Conservation (phyloP, 2,113 vertebrate genomes). For the Gulo gulo region DNA sequence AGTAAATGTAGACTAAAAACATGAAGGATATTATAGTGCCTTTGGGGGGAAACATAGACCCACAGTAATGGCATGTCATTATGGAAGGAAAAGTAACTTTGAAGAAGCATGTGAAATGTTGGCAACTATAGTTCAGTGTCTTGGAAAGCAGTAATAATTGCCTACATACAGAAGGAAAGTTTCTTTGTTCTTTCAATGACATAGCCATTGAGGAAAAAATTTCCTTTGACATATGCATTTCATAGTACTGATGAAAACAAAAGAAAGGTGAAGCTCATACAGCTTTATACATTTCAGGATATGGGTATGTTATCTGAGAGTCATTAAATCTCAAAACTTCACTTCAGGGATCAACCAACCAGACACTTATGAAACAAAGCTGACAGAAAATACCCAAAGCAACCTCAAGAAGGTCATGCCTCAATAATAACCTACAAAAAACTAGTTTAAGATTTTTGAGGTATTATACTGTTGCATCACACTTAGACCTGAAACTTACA, state of each 20-base stretch:
- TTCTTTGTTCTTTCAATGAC: not conserved
- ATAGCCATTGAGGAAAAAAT: not conserved
- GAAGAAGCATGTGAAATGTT: not conserved
- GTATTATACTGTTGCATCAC: not conserved
- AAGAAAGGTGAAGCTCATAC: not conserved
- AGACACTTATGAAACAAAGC: constrained; percentile 21
- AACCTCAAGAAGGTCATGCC: not conserved
- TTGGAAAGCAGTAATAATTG: constrained; percentile 3
- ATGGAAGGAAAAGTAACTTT: constrained; percentile 1
- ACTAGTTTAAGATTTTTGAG: not conserved
- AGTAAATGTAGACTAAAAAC: not conserved
- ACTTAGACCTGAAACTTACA: not conserved
- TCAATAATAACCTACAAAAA: not conserved
- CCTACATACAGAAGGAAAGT: not conserved
- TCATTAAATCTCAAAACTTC: constrained; percentile 9
- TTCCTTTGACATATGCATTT: not conserved
- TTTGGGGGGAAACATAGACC: not conserved
- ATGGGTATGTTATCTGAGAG: not conserved
- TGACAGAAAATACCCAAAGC: not conserved
- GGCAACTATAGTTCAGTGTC: not conserved
- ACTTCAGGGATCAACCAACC: constrained; percentile 17
- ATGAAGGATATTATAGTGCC: not conserved
- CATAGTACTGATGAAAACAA: not conserved
- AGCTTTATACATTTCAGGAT: not conserved
- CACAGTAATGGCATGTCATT: not conserved